Conservation (phyloP, 2,113 vertebrate species). For the Caranx ignobilis region DNA sequence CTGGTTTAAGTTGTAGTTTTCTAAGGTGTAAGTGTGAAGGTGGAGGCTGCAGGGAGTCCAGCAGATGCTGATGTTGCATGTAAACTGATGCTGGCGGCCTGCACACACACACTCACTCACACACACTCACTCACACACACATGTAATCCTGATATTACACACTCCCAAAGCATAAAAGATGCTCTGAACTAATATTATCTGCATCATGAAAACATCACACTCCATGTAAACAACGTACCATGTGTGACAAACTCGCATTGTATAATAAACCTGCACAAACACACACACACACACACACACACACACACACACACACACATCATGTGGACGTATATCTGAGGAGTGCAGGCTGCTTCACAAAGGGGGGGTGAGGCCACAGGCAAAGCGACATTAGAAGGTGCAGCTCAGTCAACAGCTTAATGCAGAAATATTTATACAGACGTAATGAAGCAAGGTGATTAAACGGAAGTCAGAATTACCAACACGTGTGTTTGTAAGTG, state of each 20-base stretch:
- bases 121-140: not conserved
- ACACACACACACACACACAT: not conserved
- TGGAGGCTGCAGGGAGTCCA: not conserved
- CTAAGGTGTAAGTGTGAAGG: not conserved
- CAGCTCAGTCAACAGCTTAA: conserved; percentile 43
- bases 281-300: not conserved
- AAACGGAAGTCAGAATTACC: conserved; percentile 19
- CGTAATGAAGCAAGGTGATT: conserved; percentile 36
- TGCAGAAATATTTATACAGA: conserved; percentile 38
- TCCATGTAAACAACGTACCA: not conserved
- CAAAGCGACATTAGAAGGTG: conserved; percentile 26
- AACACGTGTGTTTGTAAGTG: conserved; percentile 16
- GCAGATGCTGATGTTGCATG: not conserved
- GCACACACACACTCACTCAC: not conserved
- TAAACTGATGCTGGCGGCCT: too few relatives aligned
- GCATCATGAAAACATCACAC: not conserved
- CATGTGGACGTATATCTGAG: not conserved
- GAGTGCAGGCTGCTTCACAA: not conserved
- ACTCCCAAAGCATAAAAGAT: conserved; percentile 5
- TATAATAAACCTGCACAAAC: not conserved
- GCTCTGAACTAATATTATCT: conserved; percentile 4
- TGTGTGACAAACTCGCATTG: not conserved
- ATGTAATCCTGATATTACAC: conserved; percentile 5
- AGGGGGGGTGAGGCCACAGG: not conserved
- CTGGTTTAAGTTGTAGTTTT: not conserved